These are phyloP conservation scores for Tridacna crocea DNA, from an alignment of 2,888 invertebrate species.

Conservation along the genomic window DNA sequence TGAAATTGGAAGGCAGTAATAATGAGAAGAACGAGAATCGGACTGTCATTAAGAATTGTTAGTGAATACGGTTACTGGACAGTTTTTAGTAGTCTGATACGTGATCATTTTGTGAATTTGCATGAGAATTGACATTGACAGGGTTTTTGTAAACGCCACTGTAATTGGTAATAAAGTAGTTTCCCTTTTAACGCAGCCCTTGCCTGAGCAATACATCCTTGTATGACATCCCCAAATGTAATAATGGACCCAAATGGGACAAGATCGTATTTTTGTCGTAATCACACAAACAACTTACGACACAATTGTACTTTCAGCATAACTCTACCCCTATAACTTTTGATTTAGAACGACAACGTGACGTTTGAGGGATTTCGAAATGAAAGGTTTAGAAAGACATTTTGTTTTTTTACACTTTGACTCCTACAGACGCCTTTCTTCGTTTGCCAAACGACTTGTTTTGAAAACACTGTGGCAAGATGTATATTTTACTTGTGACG, in stretches of 20 bases:
- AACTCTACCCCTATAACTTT: constrained; percentile 40
- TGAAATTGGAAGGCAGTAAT: too few species aligned
- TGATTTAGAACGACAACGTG: constrained; percentile 57
- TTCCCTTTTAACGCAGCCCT: constrained; percentile 14
- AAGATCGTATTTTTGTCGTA: constrained; percentile 27
- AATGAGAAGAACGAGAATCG: too few species aligned
- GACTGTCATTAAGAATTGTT: too few species aligned
- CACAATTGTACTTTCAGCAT: constrained; percentile 28
- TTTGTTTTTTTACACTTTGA: background rate
- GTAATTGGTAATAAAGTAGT: background rate
- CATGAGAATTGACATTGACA: background rate
- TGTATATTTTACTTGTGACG: too few species aligned
- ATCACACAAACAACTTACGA: background rate
- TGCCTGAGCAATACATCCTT: background rate
- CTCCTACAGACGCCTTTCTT: too few species aligned
- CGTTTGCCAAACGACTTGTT: too few species aligned
- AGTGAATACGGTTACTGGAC: too few species aligned
- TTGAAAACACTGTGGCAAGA: too few species aligned
- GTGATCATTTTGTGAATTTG: background rate
- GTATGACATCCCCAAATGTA: constrained; percentile 7
- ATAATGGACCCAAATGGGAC: background rate
- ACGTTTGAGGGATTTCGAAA: constrained; percentile 46
- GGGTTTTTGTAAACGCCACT: too few species aligned
- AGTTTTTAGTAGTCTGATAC: too few species aligned
- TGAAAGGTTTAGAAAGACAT: constrained; percentile 36